Evolutionary conservation across 2,797 vertebrate genomes (phyloP), one percentile per base, ranked within the genome.

Genomic region (Rhadinocentrus ornatus): DNA sequence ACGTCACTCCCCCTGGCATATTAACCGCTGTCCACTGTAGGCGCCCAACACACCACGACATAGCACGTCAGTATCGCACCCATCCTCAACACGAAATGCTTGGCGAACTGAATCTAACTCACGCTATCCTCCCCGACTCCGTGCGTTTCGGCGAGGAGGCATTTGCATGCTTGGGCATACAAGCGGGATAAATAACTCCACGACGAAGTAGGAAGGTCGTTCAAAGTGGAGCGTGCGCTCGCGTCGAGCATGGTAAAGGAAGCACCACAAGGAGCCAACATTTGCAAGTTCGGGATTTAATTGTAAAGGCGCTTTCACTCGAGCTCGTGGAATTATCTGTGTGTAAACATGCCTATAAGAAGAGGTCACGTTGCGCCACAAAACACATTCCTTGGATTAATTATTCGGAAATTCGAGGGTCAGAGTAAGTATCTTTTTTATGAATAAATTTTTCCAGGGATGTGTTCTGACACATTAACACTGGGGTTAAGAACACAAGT

Each of bases 351-450:
- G 98, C 98, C 97, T 92, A 97, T 99, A 34, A 96, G 98, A 94
- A 96, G 97, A 94, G 98, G 98, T 90, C 97, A 99, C 95, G 98
- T 99, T 93, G 98, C 98, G 89, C 97, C 98, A 66, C 98, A 99
- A 77, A 99, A 99, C 89, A 99, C 98, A 31, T 99, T 99, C 91
- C 91, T 99, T 88, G 98, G 97, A 90, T 95, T 97, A 91, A 99
- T 99, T 86, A 99, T 99, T 88, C 94, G 97, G 87, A 99, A 99
- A 98, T 99, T 99, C 92, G 98, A 99, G 94, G 97, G 96, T 88
- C 96, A 99, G 93, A 99, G 97, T 99, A 92, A 99, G 97, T 98
- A 95, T 80, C 1, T 59, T 59, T 4, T 15, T 62, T 1, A 62
- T 75, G 15, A 65, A 2, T 24, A 50, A 1, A 56, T 58, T 2